Conservation (phyloP, 2,113 vertebrate genomes). For the Syngnathus floridae region DNA sequence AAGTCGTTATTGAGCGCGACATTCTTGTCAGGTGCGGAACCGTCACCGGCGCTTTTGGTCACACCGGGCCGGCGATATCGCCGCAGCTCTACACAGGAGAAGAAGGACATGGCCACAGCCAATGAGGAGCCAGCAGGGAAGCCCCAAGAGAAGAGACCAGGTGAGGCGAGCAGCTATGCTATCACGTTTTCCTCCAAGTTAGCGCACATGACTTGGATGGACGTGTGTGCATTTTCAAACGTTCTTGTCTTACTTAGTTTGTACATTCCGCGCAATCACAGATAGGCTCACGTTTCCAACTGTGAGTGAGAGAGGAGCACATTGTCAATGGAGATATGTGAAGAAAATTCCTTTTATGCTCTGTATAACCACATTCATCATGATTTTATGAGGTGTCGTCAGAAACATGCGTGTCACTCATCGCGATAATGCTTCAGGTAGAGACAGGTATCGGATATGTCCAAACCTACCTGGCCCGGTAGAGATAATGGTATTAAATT, state of each 20-base stretch:
- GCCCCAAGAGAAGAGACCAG: conserved; percentile 76
- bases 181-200: neutral
- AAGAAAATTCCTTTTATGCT: conserved; percentile 24
- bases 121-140: conserved; percentile 68
- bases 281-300: conserved; percentile 14
- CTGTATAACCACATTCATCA: conserved; percentile 27
- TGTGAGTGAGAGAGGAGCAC: conserved; percentile 15
- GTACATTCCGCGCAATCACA: conserved; percentile 1
- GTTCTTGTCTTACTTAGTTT: conserved; percentile 16
- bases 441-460: conserved; percentile 48
- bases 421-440: conserved; percentile 13
- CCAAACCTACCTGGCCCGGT: conserved; percentile 33
- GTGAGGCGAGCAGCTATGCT: conserved; percentile 48
- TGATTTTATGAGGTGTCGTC: conserved; percentile 22
- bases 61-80: conserved; percentile 77
- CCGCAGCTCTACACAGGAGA: conserved; percentile 66
- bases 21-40: conserved; percentile 78
- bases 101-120: conserved; percentile 60
- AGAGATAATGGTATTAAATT: conserved; percentile 42
- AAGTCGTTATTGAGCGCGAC: neutral
- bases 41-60: conserved; percentile 82
- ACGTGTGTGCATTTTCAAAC: neutral
- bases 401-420: conserved; percentile 30
- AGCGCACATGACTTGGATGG: neutral
- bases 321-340: neutral